phyloP scores from a whole-genome alignment of 2,888 invertebrate genomes.

The Oithona nana region DNA sequence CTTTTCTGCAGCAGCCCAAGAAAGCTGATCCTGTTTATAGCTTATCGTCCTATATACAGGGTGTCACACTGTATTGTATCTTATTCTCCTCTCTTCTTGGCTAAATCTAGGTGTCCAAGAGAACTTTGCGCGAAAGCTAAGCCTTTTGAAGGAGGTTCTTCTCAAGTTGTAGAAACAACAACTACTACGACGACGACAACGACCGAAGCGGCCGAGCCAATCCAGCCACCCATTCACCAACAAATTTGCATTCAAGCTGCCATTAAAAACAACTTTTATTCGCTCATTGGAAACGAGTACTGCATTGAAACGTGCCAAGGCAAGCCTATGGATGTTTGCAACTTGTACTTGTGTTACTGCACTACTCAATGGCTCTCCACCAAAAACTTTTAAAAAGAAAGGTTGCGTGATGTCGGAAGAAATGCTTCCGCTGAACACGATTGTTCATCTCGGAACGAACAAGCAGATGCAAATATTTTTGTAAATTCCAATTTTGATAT shows the following conservation, averaged over 20 bases:
- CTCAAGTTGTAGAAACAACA: background rate
- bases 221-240: background rate
- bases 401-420: background rate
- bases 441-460: too few species aligned
- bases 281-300: background rate
- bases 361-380: conserved; percentile 14
- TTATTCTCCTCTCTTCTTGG: background rate
- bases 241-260: background rate
- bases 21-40: too few species aligned
- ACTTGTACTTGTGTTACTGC: conserved; percentile 9
- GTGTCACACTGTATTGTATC: too few species aligned
- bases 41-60: too few species aligned
- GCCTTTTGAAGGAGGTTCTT: background rate
- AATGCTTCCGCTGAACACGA: too few species aligned
- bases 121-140: background rate
- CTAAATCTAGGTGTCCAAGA: background rate
- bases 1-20: too few species aligned
- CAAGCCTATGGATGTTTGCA: conserved; percentile 3
- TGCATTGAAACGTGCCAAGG: background rate
- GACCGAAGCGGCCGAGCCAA: background rate
- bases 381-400: background rate
- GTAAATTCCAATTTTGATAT: too few species aligned
- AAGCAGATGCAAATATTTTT: too few species aligned
- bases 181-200: background rate
- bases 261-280: background rate